Conservation (phyloP, 2,113 vertebrate genomes). For the Ciconia stormi region DNA sequence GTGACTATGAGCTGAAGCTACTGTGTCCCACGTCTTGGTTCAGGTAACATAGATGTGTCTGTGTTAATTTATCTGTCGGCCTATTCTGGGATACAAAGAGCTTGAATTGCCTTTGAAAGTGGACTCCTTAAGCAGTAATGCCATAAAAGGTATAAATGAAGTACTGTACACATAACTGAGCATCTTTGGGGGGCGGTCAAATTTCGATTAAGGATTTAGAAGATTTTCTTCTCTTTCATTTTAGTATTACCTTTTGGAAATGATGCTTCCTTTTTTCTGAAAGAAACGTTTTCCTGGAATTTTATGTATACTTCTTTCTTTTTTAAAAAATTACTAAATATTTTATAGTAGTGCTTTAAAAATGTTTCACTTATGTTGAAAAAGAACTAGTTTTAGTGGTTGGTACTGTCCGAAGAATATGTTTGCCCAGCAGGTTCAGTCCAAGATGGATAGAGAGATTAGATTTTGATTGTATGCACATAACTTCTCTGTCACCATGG, state of each 20-base stretch:
- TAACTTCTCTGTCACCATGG: neutral
- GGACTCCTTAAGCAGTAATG: neutral
- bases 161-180: neutral
- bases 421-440: neutral
- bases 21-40: neutral
- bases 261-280: accelerated
- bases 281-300: neutral
- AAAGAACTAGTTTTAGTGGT: neutral
- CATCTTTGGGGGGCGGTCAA: neutral
- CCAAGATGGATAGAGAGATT: neutral
- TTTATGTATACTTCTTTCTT: neutral
- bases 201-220: neutral
- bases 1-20: neutral
- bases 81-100: neutral
- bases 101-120: neutral
- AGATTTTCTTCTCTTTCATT: neutral
- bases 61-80: neutral
- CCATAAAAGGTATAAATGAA: neutral
- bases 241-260: neutral
- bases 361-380: neutral
- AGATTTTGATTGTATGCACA: neutral
- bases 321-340: neutral
- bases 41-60: neutral
- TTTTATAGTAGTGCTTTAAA: neutral
- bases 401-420: neutral